A percentile compares a stretch with the other conserved stretches of the same genome.
Evolutionary conservation across 2,888 invertebrate genomes (phyloP).

Genomic region (Griposia aprilina): DNA sequence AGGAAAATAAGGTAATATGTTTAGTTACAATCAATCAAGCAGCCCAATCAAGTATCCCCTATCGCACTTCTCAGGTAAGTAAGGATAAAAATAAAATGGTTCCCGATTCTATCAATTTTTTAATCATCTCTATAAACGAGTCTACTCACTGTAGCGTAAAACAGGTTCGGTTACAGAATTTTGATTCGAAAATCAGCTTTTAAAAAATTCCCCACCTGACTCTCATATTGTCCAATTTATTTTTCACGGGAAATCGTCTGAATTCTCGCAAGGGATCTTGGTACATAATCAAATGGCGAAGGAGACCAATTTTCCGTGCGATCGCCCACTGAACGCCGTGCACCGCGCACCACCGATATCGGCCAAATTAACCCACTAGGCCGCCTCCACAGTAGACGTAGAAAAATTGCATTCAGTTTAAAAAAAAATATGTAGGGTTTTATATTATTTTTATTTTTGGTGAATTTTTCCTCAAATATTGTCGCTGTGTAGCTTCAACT

Average conservation of each 20-base stretch:
- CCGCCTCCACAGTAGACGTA: conserved; percentile 75
- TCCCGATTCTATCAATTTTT: conserved; percentile 25
- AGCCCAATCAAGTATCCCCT: not conserved
- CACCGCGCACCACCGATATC: conserved; percentile 79
- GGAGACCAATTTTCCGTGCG: conserved; percentile 88
- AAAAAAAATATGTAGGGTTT: not conserved
- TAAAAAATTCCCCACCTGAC: conserved; percentile 62
- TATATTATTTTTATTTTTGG: not conserved
- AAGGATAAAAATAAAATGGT: conserved; percentile 18
- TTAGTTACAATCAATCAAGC: not conserved
- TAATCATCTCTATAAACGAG: conserved; percentile 52
- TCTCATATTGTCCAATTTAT: conserved; percentile 80
- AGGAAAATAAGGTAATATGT: not conserved
- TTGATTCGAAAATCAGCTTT: conserved; percentile 55
- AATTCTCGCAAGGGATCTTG: conserved; percentile 82
- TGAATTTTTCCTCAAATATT: not conserved
- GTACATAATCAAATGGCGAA: conserved; percentile 86
- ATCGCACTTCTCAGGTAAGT: not conserved
- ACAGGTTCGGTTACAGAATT: conserved; percentile 51
- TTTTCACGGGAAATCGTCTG: conserved; percentile 73
- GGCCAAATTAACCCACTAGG: conserved; percentile 85
- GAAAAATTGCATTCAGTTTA: conserved; percentile 46
- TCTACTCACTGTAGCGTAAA: conserved; percentile 42
- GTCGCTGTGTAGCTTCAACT: not conserved
- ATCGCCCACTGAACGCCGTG: conserved; percentile 79